A percentile compares a stretch with the other conserved stretches of the same genome.
Conservation (phyloP, 1,140 invertebrate genomes). For the Trichogramma pretiosum region DNA sequence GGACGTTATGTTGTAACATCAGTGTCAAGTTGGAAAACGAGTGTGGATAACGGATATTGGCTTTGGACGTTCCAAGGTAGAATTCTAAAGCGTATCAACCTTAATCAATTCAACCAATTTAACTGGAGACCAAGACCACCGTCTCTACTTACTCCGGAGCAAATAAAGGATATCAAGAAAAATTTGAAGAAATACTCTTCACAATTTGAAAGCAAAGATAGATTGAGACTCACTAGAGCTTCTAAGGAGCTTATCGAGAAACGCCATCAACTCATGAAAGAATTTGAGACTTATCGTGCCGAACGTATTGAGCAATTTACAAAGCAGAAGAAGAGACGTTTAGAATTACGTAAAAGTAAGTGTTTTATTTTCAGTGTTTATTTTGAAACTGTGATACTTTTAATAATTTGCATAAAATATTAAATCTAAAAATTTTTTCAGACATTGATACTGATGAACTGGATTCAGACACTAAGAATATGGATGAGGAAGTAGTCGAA, state of each 20-base stretch:
- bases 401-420: constrained; percentile 1
- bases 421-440: constrained; percentile 44
- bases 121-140: constrained; percentile 92
- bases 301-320: constrained; percentile 67
- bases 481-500: constrained; percentile 92
- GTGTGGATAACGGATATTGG: constrained; percentile 94
- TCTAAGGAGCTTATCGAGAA: constrained; percentile 96
- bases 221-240: constrained; percentile 82
- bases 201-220: constrained; percentile 94
- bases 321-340: constrained; percentile 64
- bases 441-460: constrained; percentile 88
- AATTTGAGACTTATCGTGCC: constrained; percentile 74
- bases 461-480: constrained; percentile 73
- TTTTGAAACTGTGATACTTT: not conserved
- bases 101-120: constrained; percentile 90
- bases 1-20: constrained; percentile 93
- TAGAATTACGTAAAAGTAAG: constrained; percentile 81
- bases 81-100: constrained; percentile 68
- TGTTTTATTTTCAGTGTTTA: constrained; percentile 24
- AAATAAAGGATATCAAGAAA: constrained; percentile 92
- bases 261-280: constrained; percentile 77
- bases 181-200: constrained; percentile 96
- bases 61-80: constrained; percentile 97
- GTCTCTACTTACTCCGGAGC: constrained; percentile 68
- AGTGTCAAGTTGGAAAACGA: constrained; percentile 91